Conservation (phyloP, 2,113 vertebrate species). For the Microtus oregoni region DNA sequence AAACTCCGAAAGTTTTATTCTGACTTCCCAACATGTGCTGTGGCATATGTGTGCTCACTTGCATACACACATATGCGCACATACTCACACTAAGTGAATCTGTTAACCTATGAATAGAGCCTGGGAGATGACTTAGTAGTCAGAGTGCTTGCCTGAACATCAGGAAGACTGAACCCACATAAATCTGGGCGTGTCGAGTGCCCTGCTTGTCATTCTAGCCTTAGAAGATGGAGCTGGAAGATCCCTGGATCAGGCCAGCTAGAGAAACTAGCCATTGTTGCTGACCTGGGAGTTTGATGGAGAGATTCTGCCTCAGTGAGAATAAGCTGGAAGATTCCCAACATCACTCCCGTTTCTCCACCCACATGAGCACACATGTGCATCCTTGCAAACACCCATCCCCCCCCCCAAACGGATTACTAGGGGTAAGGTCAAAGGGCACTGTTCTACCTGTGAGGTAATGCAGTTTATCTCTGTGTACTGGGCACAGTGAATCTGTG, state of each 20-base stretch:
- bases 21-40: background rate
- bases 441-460: background rate
- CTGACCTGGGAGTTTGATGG: background rate
- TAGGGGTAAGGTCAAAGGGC: background rate
- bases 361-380: background rate
- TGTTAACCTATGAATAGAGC: background rate
- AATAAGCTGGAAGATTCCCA: background rate
- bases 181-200: background rate
- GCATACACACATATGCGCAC: too few relatives aligned
- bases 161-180: background rate
- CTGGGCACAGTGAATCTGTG: background rate
- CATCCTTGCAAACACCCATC: background rate
- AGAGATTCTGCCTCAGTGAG: background rate
- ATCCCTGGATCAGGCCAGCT: background rate
- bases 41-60: background rate
- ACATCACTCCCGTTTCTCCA: background rate
- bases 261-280: background rate
- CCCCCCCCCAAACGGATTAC: background rate
- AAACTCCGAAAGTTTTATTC: background rate
- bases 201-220: background rate
- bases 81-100: background rate
- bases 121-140: background rate
- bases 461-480: background rate
- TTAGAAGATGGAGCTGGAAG: background rate
- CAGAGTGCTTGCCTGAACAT: background rate